Evolutionary conservation across 1,140 invertebrate genomes (phyloP).

Genomic region (Aphidius gifuensis): DNA sequence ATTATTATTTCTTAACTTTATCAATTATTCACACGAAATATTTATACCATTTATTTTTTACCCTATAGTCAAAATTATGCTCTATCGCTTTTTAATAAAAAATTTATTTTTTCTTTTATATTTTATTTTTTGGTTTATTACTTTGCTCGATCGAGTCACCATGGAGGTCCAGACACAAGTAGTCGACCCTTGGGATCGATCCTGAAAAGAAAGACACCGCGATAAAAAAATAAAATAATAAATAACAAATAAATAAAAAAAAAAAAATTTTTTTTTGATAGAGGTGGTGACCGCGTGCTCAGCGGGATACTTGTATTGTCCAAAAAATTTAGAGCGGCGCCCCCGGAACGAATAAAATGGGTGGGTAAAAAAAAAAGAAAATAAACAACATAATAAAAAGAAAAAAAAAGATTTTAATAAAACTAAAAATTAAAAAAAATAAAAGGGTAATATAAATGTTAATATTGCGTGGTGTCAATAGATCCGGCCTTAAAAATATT

Average conservation of each 20-base stretch:
- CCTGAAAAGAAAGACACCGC: neutral
- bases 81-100: too few relatives aligned
- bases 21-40: too few relatives aligned
- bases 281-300: slow-evolving; percentile 18
- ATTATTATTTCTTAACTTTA: neutral
- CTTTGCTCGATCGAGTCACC: neutral
- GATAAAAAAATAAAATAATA: neutral
- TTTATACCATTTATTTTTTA: neutral
- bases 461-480: slow-evolving; percentile 22
- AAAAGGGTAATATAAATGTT: slow-evolving; percentile 40
- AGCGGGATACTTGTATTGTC: slow-evolving; percentile 34
- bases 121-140: too few relatives aligned
- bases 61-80: too few relatives aligned
- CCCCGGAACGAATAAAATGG: neutral
- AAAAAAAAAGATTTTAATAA: neutral
- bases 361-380: neutral
- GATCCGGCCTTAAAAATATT: neutral
- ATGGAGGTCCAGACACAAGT: slow-evolving; percentile 1
- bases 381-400: neutral
- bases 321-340: slow-evolving; percentile 19
- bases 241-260: neutral
- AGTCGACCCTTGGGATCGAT: neutral
- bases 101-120: too few relatives aligned
- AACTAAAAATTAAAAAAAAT: slow-evolving; percentile 27
- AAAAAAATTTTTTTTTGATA: neutral